Evolutionary conservation across 2,797 vertebrate species (phyloP), one percentile per base, ranked within the genome.

Genomic region (Chaunax sp.): DNA sequence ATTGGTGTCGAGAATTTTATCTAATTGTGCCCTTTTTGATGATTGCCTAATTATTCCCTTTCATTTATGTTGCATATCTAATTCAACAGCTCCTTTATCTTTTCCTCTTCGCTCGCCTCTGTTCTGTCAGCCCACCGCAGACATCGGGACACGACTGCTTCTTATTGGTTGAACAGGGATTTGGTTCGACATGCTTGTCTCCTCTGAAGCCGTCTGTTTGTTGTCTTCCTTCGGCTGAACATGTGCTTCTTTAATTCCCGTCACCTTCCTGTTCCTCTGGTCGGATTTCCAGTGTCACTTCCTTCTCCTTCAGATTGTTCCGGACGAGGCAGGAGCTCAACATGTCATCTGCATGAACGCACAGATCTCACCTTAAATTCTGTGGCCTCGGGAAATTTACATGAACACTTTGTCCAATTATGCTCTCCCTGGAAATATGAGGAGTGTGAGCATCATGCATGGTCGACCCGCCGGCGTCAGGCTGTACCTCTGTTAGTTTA

Each of bases 321-420:
- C 49, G n/a, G 75, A 82, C 80, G 82, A 83, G 80, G 61, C 72
- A 12, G 83, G 81, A 75, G 87, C 89, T 93, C 90, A 92, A 92
- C 87, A 73, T 93, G 92, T 93, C 93, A 88, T 81, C 84, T 86
- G 92, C 92, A 89, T 92, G 92, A 75, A 87, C 85, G 87, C 90
- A 88, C 93, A 92, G 84, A 90, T 91, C 89, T 76, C 85, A 90
- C 90, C 89, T 91, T 86, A 87, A 89, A 88, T 83, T 90, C 88
- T 71, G 64, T 74, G 82, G 78, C 89, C 86, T 62, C 71, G 47
- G 72, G 73, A 91, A 84, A 92, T 93, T 92, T 93, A 91, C 92
- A 92, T 93, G 90, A 91, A 86, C 88, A 87, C 90, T 89, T 90
- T 89, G 90, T 85, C 92, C 92, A 94, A 93, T 93, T 94, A 93